Percentiles rank a stretch among this genome's conserved stretches.
Conservation (phyloP, 1,140 invertebrate species). For the Lucilia sericata region DNA sequence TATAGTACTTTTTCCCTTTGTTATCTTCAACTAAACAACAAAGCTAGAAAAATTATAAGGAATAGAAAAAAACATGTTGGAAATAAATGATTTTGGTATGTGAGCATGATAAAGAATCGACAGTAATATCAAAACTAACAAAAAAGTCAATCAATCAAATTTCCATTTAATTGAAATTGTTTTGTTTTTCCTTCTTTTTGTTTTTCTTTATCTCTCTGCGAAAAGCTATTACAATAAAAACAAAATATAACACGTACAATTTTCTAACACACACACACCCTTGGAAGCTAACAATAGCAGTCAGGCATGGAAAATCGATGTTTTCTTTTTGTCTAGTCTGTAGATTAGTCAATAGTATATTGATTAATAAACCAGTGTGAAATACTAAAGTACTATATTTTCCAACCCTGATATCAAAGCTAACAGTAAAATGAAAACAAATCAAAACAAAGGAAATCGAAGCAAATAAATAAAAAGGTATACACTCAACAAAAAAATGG, state of each 20-base stretch:
- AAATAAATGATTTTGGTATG: neutral
- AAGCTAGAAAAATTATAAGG: neutral
- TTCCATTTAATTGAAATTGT: slow-evolving; percentile 27
- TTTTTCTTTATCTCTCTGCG: no score
- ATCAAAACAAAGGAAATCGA: neutral
- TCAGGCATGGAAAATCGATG: no score
- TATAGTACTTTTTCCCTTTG: neutral
- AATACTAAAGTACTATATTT: no score
- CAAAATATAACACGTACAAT: neutral
- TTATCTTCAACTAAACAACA: neutral
- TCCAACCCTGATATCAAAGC: no score
- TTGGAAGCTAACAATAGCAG: no score
- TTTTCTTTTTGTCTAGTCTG: no score
- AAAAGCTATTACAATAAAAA: neutral
- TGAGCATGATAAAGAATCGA: neutral
- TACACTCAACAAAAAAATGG: no score
- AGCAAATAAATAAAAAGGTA: no score
- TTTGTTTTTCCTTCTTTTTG: neutral
- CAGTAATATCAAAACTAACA: neutral
- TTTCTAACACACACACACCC: no score
- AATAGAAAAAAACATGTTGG: neutral
- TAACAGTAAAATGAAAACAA: neutral
- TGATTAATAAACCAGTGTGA: no score
- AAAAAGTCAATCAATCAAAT: slow-evolving; percentile 29
- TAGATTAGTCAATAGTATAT: no score